phyloP scores from a whole-genome alignment of 2,113 vertebrate species.

The Pantherophis guttatus region DNA sequence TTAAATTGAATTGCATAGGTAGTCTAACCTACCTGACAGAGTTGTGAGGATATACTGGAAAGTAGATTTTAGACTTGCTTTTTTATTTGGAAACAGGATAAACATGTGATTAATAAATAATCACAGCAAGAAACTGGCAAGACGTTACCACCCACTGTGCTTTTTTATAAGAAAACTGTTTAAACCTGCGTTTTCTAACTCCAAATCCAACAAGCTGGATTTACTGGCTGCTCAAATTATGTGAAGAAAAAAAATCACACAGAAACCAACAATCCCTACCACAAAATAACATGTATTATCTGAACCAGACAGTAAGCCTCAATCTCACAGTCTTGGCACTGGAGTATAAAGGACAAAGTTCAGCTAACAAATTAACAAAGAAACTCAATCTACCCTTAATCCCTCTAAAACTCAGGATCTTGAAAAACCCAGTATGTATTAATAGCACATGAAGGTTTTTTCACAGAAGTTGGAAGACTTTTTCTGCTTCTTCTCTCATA shows the following conservation, averaged over 20 bases:
- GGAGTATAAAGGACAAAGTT: not conserved
- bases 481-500: not conserved
- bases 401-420: conserved; percentile 12
- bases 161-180: not conserved
- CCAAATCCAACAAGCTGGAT: not conserved
- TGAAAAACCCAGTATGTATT: conserved; percentile 26
- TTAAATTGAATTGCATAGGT: not conserved
- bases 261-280: not conserved
- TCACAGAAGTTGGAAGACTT: conserved; percentile 2
- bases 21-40: not conserved
- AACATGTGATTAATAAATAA: not conserved
- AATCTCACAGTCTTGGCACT: not conserved
- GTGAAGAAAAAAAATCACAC: not conserved
- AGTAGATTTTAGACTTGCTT: not conserved
- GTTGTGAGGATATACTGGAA: not conserved
- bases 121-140: not conserved
- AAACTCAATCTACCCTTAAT: conserved; percentile 11
- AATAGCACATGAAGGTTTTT: conserved; percentile 19
- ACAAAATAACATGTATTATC: conserved; percentile 1
- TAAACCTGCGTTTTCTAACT: not conserved
- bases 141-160: not conserved
- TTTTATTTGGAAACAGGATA: not conserved
- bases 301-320: conserved; percentile 1
- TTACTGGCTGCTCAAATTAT: not conserved
- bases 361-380: conserved; percentile 25